Evolutionary conservation across 2,113 vertebrate genomes (phyloP).

Genomic region (Ptilorrhoa leucosticta): DNA sequence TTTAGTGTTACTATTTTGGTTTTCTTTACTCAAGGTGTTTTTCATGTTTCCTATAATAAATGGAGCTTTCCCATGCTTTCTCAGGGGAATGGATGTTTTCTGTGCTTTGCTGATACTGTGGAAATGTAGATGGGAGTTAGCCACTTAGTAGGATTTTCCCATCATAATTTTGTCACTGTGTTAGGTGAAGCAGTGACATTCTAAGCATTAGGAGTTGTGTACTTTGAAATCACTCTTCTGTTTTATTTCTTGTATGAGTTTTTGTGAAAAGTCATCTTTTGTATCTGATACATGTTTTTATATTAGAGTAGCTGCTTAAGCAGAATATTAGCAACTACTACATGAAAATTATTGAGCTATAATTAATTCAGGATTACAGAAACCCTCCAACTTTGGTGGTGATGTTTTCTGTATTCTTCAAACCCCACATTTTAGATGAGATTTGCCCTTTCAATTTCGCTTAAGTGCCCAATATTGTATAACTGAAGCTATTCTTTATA

Average conservation of each 20-base stretch:
- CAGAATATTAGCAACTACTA: neutral
- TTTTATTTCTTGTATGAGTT: neutral
- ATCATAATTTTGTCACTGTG: neutral
- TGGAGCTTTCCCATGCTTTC: conserved; percentile 1
- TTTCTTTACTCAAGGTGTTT: conserved; percentile 53
- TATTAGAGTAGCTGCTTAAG: neutral
- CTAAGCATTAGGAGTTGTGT: neutral
- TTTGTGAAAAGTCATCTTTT: neutral
- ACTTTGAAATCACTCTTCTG: neutral
- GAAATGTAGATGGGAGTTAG: neutral
- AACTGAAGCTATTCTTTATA: neutral
- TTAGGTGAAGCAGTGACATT: neutral
- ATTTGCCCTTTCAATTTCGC: neutral
- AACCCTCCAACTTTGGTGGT: neutral
- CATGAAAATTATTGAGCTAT: neutral
- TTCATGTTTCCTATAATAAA: conserved; percentile 43
- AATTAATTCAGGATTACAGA: neutral
- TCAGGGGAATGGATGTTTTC: conserved; percentile 29
- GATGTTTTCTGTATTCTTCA: neutral
- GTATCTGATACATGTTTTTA: neutral
- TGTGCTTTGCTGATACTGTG: conserved; percentile 27
- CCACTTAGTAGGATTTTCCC: neutral
- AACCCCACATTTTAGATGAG: neutral
- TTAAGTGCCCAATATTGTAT: neutral
- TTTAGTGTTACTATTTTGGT: conserved; percentile 53